Percentiles rank a stretch among this genome's conserved stretches.
Evolutionary conservation across 2,888 invertebrate genomes (phyloP).

Genomic region (Cistogaster globosa): DNA sequence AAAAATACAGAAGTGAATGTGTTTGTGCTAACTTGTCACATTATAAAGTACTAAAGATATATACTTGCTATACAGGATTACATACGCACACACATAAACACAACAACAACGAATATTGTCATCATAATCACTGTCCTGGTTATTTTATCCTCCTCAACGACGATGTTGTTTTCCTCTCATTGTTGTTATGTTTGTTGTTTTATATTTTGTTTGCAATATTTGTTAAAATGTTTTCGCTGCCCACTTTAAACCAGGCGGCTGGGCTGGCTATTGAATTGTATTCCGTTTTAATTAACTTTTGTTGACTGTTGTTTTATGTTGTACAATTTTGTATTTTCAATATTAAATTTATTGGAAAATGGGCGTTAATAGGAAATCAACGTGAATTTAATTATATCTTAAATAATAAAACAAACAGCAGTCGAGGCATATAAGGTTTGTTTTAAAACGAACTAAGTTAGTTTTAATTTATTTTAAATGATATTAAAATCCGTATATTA

Average conservation of each 20-base stretch:
- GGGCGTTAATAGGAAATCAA: slow-evolving; percentile 10
- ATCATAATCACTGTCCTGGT: not conserved
- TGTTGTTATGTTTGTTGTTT: slow-evolving; percentile 4
- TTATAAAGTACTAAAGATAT: slow-evolving; percentile 27
- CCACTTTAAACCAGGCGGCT: slow-evolving; percentile 36
- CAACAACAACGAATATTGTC: slow-evolving; percentile 4
- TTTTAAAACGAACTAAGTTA: not conserved
- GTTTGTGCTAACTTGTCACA: slow-evolving; percentile 33
- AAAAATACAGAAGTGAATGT: not conserved
- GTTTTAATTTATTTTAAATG: not conserved
- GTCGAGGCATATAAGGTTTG: not conserved
- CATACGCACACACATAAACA: not conserved
- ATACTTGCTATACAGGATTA: not conserved
- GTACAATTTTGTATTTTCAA: slow-evolving; percentile 11
- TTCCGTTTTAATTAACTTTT: slow-evolving; percentile 66
- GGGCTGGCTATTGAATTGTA: slow-evolving; percentile 50
- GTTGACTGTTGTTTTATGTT: slow-evolving; percentile 73
- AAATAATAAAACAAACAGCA: not conserved
- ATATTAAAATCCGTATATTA: too few relatives aligned
- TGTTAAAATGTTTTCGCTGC: slow-evolving; percentile 32
- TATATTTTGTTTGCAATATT: slow-evolving; percentile 35
- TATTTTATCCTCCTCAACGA: slow-evolving; percentile 1
- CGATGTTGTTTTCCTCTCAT: not conserved
- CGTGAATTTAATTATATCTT: slow-evolving; percentile 1
- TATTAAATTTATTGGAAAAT: slow-evolving; percentile 36